Evolutionary conservation across 1,140 invertebrate species (phyloP), one percentile per base, ranked within the genome.

Genomic region (Ips typographus): DNA sequence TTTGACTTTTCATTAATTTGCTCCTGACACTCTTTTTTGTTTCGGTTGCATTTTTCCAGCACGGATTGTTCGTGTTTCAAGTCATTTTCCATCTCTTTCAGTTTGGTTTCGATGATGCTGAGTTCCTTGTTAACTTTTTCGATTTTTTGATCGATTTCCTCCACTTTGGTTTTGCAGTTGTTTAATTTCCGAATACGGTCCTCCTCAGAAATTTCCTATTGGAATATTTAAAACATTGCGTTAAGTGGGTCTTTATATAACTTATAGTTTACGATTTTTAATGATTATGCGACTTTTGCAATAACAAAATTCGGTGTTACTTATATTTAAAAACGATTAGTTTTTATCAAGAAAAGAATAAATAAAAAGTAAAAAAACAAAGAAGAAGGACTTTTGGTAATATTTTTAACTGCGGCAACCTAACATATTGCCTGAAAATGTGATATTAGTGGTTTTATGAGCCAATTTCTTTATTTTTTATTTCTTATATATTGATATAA

Each of bases 1-100:
- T 98, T 98, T 0, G 96, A 91, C 83, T 98, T 96, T 75, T 98
- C 94, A 77, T 96, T 94, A 76, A 99, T 94, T 78, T 94, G 94
- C 77, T 98, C 96, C 81, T 98, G 94, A 2, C 91, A 90, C 80
- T 98, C 95, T 83, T 96, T 93, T 83, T 98, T 96, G 81, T 93
- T 92, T 59, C 86, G 84, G 77, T 93, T 90, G 85, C 89, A 92
- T 71, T 88, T 89, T 75, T 96, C 94, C 4, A 95, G 82, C 75
- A 94, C 92, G 39, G 85, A 77, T 74, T 94, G 90, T 73, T 89
- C 87, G 40, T 76, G 77, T 83, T 88, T 89, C 82, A 80, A 68
- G 74, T 89, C 89, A 77, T 91, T 91, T 39, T 89, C 88, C 1
- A 91, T 89, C 52, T 89, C 89, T 56, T 89, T 91, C 36, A 98